Conservation (phyloP, 2,113 vertebrate genomes). For the Gulo gulo region DNA sequence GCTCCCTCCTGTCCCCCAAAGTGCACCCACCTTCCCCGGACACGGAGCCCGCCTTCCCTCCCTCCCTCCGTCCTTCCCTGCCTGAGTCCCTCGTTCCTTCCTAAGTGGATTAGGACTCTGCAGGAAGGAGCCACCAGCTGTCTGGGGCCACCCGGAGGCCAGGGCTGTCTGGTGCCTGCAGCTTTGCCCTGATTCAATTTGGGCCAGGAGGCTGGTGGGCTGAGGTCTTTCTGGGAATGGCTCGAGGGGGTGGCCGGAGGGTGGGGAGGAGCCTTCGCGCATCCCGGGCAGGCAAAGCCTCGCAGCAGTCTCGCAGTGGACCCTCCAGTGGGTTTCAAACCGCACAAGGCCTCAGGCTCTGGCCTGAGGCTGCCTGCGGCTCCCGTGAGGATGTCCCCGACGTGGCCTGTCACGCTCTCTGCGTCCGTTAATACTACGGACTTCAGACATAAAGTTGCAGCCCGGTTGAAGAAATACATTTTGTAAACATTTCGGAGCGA, state of each 20-base stretch:
- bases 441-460: neutral
- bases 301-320: neutral
- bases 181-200: constrained; percentile 66
- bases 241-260: neutral
- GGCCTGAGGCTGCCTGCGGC: neutral
- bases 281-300: neutral
- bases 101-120: constrained; percentile 64
- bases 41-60: neutral
- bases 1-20: accelerated
- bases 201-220: neutral
- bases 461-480: neutral
- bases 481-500: neutral
- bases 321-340: neutral
- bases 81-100: neutral
- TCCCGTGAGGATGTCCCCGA: neutral
- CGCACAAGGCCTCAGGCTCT: neutral
- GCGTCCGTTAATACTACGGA: neutral
- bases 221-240: constrained; percentile 15
- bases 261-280: too few relatives aligned
- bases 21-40: neutral
- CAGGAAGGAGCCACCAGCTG: constrained; percentile 36
- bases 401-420: accelerated
- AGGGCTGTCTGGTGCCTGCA: constrained; percentile 40
- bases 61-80: neutral
- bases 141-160: neutral